Base-by-base conservation (phyloP, 2,888 invertebrate species). In the Balanococcus diminutus region DNA sequence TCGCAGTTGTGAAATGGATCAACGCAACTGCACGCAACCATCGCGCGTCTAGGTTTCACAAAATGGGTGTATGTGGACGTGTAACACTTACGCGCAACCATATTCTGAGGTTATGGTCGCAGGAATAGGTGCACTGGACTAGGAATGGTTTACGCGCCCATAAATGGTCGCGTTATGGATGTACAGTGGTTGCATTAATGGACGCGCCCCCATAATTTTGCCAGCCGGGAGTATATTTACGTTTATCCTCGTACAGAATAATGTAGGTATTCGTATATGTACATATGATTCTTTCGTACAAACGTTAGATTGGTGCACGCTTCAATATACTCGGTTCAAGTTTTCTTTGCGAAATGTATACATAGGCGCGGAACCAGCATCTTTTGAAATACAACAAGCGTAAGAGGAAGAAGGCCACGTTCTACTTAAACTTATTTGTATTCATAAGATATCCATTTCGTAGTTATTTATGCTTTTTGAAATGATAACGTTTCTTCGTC, bases 391-490 rank as follows among this genome's bases (percentile, higher is more conserved):
- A 75, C 75, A 32, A 32, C 32, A 25, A 67, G 9, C 61, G 61
- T 28, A 28, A 75, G 61, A 67, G n/a, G n/a, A n/a, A n/a, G n/a
- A 67, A 75, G 75, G 32, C 75, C 16, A 22, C 8, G 16, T 36
- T 75, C n/a, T 75, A n/a, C 75, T 75, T 75, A n/a, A 75, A 75
- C 75, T 75, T 75, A 75, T 75, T 75, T 75, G 75, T 75, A 75
- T 75, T 75, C 75, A 75, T 75, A 75, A 75, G 75, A 75, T 75
- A 75, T 75, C 75, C 75, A 75, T 75, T 75, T 75, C 32, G 36
- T 75, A 75, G 75, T 75, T 75, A 75, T 75, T 75, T 75, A 75
- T 75, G 75, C 75, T 75, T 75, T 75, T 75, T 75, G 75, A 75
- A 75, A 75, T 75, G 75, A 75, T 75, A 75, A 28, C 75, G 75